Percentiles rank a stretch among this genome's conserved stretches.
Conservation (phyloP, 2,797 vertebrate species). For the Rhabdophis nuchalis region DNA sequence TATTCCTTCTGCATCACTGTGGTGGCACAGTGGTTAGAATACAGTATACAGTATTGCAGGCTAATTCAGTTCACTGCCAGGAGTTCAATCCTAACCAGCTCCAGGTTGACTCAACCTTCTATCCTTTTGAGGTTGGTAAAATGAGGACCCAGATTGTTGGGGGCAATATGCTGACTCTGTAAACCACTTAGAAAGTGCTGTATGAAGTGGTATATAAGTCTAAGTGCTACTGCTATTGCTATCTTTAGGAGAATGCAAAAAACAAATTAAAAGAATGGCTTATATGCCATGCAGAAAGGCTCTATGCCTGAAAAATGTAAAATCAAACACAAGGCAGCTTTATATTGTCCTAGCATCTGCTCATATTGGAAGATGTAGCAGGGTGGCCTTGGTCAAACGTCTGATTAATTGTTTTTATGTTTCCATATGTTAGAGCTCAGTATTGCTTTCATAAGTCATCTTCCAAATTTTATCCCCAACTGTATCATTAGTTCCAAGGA, state of each 20-base stretch:
- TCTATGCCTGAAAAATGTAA: slow-evolving; percentile 42
- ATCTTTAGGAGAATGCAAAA: background rate
- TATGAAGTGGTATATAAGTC: background rate
- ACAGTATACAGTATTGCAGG: background rate
- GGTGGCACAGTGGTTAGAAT: background rate
- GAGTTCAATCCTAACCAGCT: too few species aligned
- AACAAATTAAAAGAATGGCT: slow-evolving; percentile 47
- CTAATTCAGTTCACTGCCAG: background rate
- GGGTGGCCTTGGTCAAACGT: slow-evolving; percentile 39
- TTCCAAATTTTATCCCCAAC: slow-evolving; percentile 49
- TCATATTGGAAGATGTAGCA: slow-evolving; percentile 28
- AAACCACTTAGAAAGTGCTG: background rate
- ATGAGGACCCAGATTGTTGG: background rate
- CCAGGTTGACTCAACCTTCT: background rate
- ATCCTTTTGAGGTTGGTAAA: background rate
- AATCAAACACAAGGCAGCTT: slow-evolving; percentile 48
- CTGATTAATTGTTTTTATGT: slow-evolving; percentile 50
- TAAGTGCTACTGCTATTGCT: slow-evolving; percentile 3
- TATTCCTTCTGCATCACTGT: background rate
- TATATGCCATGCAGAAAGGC: slow-evolving; percentile 43
- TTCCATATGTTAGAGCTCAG: slow-evolving; percentile 35
- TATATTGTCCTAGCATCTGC: slow-evolving; percentile 40
- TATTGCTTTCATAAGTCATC: slow-evolving; percentile 41
- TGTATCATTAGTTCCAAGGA: slow-evolving; percentile 54
- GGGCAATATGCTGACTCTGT: background rate